Evolutionary conservation across 2,797 vertebrate species (phyloP), one percentile per base, ranked within the genome.

Genomic region (Telmatherina bonti): DNA sequence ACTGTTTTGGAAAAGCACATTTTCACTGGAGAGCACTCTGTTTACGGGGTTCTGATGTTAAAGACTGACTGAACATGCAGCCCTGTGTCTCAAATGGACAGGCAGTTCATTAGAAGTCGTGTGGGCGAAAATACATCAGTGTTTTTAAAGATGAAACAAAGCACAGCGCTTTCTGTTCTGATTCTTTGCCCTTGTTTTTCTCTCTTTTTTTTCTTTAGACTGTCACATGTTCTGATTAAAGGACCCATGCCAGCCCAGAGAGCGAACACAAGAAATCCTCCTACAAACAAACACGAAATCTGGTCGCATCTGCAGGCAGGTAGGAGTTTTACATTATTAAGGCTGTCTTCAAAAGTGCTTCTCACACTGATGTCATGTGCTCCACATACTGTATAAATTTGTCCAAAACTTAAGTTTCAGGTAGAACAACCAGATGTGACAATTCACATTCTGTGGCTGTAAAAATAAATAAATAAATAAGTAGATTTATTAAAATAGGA

Each of bases 61-160:
- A 57, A 55, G 45, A 67, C 63, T 61, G 67, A 70, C 33, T 35
- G 72, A 80, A 70, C 69, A 72, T 10, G 65, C 22, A 26, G 57
- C 69, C 61, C 62, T 74, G 27, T n/a, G 38, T 71, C 63, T 73
- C 67, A 52, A 73, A 68, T 56, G 56, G 64, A 62, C 70, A 63
- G 59, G 66, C 76, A 63, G 53, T 68, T 81, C 74, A 70, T 86
- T 79, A 71, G 71, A 65, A 63, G 60, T 61, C 70, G 66, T 33
- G 73, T 75, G 74, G 82, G 67, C 70, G 76, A 77, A 83, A 78
- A 78, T 11, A 43, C 66, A 70, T 67, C 52, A 18, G 47, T 55
- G 26, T 73, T 38, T 72, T 64, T 45, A 80, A 71, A 58, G 22
- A 62, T 35, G 20, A 79, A 73, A 54, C 51, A 58, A 66, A 74